phyloP scores from a whole-genome alignment of 1,140 invertebrate species.

The Watersipora subatra region DNA sequence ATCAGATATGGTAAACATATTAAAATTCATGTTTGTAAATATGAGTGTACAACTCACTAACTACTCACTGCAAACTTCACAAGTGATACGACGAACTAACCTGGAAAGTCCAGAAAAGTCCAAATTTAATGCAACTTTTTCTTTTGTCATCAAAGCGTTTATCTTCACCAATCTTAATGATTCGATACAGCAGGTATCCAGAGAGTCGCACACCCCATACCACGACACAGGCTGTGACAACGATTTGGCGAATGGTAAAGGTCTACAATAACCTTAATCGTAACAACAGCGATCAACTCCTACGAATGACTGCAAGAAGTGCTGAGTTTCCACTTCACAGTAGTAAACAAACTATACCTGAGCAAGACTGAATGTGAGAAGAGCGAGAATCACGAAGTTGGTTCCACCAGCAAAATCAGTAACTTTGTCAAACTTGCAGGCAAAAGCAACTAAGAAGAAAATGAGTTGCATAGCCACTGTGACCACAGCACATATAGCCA shows the following conservation, averaged over 20 bases:
- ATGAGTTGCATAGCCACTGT: constrained; percentile 71
- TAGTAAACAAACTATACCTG: constrained; percentile 44
- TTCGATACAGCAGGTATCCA: constrained; percentile 69
- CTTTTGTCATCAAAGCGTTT: constrained; percentile 75
- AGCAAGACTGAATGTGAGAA: constrained; percentile 70
- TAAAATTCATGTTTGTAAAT: too few relatives aligned
- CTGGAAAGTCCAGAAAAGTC: constrained; percentile 81
- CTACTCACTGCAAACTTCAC: too few relatives aligned
- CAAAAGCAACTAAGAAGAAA: constrained; percentile 70
- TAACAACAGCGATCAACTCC: background rate
- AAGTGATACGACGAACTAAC: constrained; percentile 45
- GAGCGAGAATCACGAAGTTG: constrained; percentile 74
- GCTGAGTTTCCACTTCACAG: background rate
- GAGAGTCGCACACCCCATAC: constrained; percentile 71
- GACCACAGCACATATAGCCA: constrained; percentile 73
- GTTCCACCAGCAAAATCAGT: constrained; percentile 81
- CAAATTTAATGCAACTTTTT: constrained; percentile 69
- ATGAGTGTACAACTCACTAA: too few relatives aligned
- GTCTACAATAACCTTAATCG: constrained; percentile 44
- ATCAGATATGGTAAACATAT: too few relatives aligned
- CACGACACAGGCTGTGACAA: constrained; percentile 71
- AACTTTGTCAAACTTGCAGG: constrained; percentile 73
- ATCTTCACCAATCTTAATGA: constrained; percentile 74
- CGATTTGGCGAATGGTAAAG: constrained; percentile 68
- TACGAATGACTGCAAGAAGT: background rate